These are phyloP conservation scores for Philereme transversata DNA, from an alignment of 2,888 invertebrate species.

Conservation along the genomic window DNA sequence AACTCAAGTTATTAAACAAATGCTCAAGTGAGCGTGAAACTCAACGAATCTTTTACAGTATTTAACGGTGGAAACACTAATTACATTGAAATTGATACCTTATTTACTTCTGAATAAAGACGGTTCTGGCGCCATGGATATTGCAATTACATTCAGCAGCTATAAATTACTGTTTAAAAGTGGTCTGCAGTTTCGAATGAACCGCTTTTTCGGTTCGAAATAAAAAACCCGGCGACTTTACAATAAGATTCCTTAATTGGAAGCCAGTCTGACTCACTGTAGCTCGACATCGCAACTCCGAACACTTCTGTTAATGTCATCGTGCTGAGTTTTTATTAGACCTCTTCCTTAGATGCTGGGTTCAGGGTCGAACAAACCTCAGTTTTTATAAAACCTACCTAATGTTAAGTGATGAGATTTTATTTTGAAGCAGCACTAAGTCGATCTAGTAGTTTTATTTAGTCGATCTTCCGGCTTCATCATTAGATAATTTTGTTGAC, in stretches of 20 bases:
- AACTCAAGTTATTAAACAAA: slow-evolving; percentile 13
- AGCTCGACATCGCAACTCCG: slow-evolving; percentile 24
- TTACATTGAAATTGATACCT: slow-evolving; percentile 9
- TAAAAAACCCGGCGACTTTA: slow-evolving; percentile 10
- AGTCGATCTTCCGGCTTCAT: too few relatives aligned
- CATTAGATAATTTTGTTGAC: too few relatives aligned
- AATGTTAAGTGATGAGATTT: too few relatives aligned
- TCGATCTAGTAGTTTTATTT: too few relatives aligned
- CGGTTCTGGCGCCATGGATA: neutral
- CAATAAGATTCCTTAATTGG: slow-evolving; percentile 27
- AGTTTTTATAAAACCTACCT: slow-evolving; percentile 1
- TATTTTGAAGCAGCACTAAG: too few relatives aligned
- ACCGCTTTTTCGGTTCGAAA: slow-evolving; percentile 11
- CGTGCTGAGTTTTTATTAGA: slow-evolving; percentile 34
- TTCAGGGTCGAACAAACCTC: slow-evolving; percentile 32
- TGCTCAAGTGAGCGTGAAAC: slow-evolving; percentile 21
- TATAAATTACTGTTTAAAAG: slow-evolving; percentile 13
- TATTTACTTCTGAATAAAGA: neutral
- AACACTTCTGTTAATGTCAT: slow-evolving; percentile 35
- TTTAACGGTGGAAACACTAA: neutral
- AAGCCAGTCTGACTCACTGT: slow-evolving; percentile 30
- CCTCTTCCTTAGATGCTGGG: slow-evolving; percentile 32
- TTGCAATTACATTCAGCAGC: slow-evolving; percentile 8
- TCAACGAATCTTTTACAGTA: slow-evolving; percentile 16
- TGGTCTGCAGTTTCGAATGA: slow-evolving; percentile 4